Conservation (phyloP, 2,113 vertebrate genomes). For the Sylvilagus bachmani region DNA sequence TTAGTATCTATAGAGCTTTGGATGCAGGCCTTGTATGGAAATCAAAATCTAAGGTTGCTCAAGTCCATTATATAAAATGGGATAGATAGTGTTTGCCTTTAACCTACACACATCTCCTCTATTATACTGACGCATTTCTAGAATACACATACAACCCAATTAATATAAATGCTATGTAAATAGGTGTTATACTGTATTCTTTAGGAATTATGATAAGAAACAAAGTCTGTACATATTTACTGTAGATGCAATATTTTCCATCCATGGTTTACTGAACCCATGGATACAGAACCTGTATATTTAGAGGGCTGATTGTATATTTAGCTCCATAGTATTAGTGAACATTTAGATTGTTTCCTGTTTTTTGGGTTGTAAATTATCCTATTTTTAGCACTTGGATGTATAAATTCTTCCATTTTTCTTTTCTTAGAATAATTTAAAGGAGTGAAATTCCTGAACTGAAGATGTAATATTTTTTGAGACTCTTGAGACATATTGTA, state of each 20-base stretch:
- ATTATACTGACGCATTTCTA: background rate
- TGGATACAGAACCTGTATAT: background rate
- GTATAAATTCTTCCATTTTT: background rate
- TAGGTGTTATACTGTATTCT: background rate
- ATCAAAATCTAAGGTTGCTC: background rate
- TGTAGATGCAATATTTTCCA: background rate
- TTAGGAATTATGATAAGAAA: background rate
- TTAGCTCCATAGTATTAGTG: background rate
- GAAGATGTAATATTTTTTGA: conserved; percentile 21
- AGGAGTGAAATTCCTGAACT: background rate
- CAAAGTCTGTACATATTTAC: background rate
- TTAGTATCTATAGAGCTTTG: background rate
- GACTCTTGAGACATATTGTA: background rate
- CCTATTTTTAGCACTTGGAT: background rate
- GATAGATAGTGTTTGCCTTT: background rate
- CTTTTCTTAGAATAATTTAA: background rate
- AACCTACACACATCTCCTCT: background rate
- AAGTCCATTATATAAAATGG: background rate
- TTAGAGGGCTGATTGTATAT: background rate
- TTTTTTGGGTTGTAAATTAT: background rate
- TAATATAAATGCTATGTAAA: background rate
- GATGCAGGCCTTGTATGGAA: background rate
- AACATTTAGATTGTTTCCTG: background rate
- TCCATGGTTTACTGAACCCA: background rate
- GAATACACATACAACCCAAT: background rate